A percentile compares a stretch with the other conserved stretches of the same genome.
Conservation (phyloP, 2,888 invertebrate genomes). For the Blastobasis lacticolella region DNA sequence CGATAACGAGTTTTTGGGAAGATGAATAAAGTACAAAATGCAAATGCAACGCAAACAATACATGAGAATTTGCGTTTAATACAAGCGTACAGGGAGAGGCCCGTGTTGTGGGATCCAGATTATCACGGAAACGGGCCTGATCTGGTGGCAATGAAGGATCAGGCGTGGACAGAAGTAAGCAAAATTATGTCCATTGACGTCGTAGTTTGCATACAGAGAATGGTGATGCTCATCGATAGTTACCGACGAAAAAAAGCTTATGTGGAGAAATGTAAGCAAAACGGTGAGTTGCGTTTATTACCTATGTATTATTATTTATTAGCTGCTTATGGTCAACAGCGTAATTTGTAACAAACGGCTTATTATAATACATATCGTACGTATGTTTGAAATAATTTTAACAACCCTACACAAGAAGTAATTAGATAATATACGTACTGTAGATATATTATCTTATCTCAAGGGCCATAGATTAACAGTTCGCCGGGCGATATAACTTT, state of each 20-base stretch:
- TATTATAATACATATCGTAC: too few relatives aligned
- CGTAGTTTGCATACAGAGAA: slow-evolving; percentile 34
- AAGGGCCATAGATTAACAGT: too few relatives aligned
- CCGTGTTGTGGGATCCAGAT: slow-evolving; percentile 30
- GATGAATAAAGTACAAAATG: not conserved
- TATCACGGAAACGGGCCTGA: slow-evolving; percentile 13
- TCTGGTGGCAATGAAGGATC: slow-evolving; percentile 25
- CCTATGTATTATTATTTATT: too few relatives aligned
- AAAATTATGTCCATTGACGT: slow-evolving; percentile 17
- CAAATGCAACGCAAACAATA: slow-evolving; percentile 30
- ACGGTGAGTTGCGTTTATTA: too few relatives aligned
- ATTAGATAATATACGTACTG: too few relatives aligned
- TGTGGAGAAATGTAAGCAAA: not conserved
- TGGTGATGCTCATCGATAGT: slow-evolving; percentile 32
- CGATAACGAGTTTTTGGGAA: too few relatives aligned
- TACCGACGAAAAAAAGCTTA: slow-evolving; percentile 40
- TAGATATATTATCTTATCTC: too few relatives aligned
- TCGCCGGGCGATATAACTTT: too few relatives aligned
- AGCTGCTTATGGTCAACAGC: too few relatives aligned
- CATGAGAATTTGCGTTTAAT: slow-evolving; percentile 30
- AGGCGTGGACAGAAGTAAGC: slow-evolving; percentile 31
- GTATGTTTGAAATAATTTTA: too few relatives aligned
- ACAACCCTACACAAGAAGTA: too few relatives aligned
- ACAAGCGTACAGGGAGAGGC: slow-evolving; percentile 25
- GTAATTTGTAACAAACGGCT: too few relatives aligned